A percentile compares a stretch with the other conserved stretches of the same genome.
Conservation (phyloP, 1,140 invertebrate genomes). For the Solenopsis invicta region DNA sequence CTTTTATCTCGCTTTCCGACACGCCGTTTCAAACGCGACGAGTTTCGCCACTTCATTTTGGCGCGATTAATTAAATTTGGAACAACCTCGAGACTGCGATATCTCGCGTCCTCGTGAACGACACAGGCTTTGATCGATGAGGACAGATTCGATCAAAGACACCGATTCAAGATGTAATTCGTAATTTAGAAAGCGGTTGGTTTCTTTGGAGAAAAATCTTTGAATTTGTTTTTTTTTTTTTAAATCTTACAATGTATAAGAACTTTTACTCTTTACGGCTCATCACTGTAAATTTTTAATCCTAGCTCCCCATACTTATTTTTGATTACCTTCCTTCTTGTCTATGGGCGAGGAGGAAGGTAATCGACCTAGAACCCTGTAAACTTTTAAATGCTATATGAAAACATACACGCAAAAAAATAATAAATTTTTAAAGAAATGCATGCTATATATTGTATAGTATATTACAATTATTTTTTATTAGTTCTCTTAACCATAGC, state of each 20-base stretch:
- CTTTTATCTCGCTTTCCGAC: not conserved
- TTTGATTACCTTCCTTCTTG: too few species aligned
- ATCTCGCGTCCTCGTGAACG: not conserved
- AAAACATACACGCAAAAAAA: too few species aligned
- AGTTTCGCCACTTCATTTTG: constrained; percentile 20
- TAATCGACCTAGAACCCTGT: too few species aligned
- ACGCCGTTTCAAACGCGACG: constrained; percentile 20
- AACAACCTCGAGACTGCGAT: constrained; percentile 22
- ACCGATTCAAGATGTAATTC: not conserved
- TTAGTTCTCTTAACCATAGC: too few species aligned
- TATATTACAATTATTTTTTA: too few species aligned
- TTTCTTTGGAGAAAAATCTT: not conserved
- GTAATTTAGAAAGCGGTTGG: constrained; percentile 29
- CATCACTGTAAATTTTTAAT: not conserved
- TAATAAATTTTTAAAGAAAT: too few species aligned
- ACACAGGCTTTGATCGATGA: not conserved
- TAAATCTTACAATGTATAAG: too few species aligned
- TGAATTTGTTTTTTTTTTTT: not conserved
- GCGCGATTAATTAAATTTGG: constrained; percentile 55
- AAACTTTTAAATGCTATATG: too few species aligned
- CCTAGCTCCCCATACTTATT: too few species aligned
- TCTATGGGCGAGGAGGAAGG: too few species aligned
- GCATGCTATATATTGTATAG: too few species aligned
- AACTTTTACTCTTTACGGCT: not conserved
- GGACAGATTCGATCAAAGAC: not conserved